Evolutionary conservation across 2,888 invertebrate species (phyloP).

Genomic region (Clusia tigrina): DNA sequence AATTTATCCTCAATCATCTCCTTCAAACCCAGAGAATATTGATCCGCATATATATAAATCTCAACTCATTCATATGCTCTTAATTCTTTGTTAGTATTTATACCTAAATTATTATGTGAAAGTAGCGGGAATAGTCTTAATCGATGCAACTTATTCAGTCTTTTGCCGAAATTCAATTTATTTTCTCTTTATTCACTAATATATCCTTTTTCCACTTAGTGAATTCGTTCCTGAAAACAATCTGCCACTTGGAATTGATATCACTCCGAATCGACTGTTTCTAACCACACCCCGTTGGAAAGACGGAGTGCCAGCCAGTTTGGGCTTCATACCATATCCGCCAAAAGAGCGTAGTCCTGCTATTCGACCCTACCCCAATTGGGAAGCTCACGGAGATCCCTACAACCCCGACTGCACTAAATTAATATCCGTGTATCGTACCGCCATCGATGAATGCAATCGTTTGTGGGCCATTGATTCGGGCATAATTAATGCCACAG

Average conservation of each 20-base stretch:
- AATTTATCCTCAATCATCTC: too few relatives aligned
- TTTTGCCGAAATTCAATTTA: not conserved
- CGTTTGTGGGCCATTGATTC: constrained; percentile 84
- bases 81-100: not conserved
- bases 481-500: constrained; percentile 76
- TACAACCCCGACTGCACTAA: constrained; percentile 69
- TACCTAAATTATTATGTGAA: not conserved
- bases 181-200: not conserved
- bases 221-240: constrained; percentile 77
- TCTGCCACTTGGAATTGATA: constrained; percentile 77
- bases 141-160: not conserved
- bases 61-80: too few relatives aligned
- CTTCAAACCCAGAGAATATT: too few relatives aligned
- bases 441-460: constrained; percentile 77
- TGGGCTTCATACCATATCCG: constrained; percentile 72
- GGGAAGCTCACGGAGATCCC: constrained; percentile 66
- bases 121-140: not conserved
- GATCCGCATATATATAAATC: too few relatives aligned
- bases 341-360: constrained; percentile 70
- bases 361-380: constrained; percentile 78
- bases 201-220: constrained; percentile 53
- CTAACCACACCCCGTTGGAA: constrained; percentile 81
- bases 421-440: constrained; percentile 79
- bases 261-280: constrained; percentile 74
- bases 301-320: constrained; percentile 76